phyloP scores from a whole-genome alignment of 1,140 invertebrate genomes.

The Brachionus rotundiformis region DNA sequence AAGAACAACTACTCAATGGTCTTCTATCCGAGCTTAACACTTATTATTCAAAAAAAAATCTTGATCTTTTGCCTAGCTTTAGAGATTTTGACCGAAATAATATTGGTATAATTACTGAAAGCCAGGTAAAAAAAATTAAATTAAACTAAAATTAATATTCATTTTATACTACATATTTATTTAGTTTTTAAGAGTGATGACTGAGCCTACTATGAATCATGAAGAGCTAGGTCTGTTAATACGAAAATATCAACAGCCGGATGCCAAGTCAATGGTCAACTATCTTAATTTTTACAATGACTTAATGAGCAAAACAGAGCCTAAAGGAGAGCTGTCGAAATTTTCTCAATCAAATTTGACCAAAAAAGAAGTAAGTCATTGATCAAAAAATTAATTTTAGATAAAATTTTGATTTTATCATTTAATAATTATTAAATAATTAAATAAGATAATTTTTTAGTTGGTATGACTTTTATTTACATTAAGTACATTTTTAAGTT shows the following conservation, averaged over 20 bases:
- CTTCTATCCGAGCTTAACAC: constrained; percentile 57
- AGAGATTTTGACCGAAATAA: constrained; percentile 64
- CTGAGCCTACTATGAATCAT: constrained; percentile 59
- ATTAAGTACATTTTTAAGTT: no score
- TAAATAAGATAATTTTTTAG: no score
- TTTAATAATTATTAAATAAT: no score
- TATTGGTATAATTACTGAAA: constrained; percentile 62
- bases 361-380: constrained; percentile 41
- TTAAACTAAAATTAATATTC: not conserved
- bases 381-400: no score
- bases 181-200: constrained; percentile 63
- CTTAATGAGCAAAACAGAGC: constrained; percentile 56
- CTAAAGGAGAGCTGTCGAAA: constrained; percentile 3
- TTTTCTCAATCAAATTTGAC: not conserved
- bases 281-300: constrained; percentile 64
- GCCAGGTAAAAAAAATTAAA: constrained; percentile 57
- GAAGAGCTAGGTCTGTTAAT: constrained; percentile 60
- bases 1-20: constrained; percentile 56
- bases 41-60: constrained; percentile 59
- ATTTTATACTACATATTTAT: not conserved
- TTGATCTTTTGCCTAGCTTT: constrained; percentile 60
- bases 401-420: no score
- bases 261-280: constrained; percentile 58
- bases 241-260: constrained; percentile 60
- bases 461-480: no score